Conservation (phyloP, 1,140 invertebrate species). For the Diabrotica virgifera region DNA sequence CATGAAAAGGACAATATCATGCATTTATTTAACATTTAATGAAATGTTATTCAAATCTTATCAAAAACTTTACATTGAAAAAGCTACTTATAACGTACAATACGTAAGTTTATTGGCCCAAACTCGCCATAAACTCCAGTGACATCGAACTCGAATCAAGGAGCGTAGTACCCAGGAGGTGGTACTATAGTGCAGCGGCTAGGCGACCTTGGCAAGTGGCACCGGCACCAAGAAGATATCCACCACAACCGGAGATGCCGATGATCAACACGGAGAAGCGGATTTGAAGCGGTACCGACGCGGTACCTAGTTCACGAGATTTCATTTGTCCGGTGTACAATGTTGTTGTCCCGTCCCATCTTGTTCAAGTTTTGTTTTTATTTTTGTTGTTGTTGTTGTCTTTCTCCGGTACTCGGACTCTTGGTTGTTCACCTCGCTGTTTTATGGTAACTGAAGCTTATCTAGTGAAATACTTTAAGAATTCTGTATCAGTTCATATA, state of each 20-base stretch:
- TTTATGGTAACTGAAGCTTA: background rate
- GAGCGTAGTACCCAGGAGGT: background rate
- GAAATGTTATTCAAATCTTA: too few species aligned
- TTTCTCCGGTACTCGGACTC: background rate
- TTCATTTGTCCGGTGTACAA: constrained; percentile 3
- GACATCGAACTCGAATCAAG: background rate
- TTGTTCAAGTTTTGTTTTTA: too few species aligned
- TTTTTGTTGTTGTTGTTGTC: background rate
- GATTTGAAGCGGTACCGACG: background rate
- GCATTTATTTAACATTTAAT: too few species aligned
- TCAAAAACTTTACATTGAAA: too few species aligned
- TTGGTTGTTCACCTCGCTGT: background rate
- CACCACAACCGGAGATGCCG: constrained; percentile 23
- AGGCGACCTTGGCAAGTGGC: constrained; percentile 24
- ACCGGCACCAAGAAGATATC: constrained; percentile 3
- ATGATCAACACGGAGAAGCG: constrained; percentile 20
- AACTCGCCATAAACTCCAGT: too few species aligned
- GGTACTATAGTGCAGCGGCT: constrained; percentile 23
- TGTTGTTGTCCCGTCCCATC: background rate
- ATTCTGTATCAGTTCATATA: background rate
- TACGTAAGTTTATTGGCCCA: too few species aligned
- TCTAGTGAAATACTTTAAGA: background rate
- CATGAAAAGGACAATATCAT: too few species aligned
- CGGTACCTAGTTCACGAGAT: background rate
- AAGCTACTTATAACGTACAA: too few species aligned